Evolutionary conservation across 2,113 vertebrate genomes (phyloP).

Genomic region (Neopipo cinnamomea): DNA sequence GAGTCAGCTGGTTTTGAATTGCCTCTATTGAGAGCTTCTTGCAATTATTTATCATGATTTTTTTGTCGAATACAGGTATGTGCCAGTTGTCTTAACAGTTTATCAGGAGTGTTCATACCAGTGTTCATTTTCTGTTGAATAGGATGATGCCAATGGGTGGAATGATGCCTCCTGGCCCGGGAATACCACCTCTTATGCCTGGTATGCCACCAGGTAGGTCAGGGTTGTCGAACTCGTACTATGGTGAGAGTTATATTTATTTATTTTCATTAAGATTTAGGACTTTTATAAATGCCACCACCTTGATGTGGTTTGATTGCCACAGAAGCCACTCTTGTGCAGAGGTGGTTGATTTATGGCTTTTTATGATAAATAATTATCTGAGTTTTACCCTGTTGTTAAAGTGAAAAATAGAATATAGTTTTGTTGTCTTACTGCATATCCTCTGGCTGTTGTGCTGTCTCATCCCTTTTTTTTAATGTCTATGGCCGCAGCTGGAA

Average conservation of each 20-base stretch:
- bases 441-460: not conserved
- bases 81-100: not conserved
- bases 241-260: constrained; percentile 24
- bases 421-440: not conserved
- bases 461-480: not conserved
- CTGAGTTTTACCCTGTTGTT: not conserved
- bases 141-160: constrained; percentile 92
- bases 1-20: not conserved
- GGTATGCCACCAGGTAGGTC: constrained; percentile 82
- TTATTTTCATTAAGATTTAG: not conserved
- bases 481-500: not conserved
- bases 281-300: not conserved
- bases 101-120: not conserved
- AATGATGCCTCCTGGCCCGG: constrained; percentile 88
- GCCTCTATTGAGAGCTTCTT: not conserved
- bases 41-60: not conserved
- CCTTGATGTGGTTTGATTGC: not conserved
- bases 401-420: not conserved
- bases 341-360: not conserved
- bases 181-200: constrained; percentile 84
- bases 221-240: constrained; percentile 35
- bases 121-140: constrained; percentile 37
- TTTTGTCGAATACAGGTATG: constrained; percentile 9
- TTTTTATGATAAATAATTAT: not conserved
- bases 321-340: not conserved